Base-by-base conservation (phyloP, 2,113 vertebrate species). In the Hypomesus transpacificus region DNA sequence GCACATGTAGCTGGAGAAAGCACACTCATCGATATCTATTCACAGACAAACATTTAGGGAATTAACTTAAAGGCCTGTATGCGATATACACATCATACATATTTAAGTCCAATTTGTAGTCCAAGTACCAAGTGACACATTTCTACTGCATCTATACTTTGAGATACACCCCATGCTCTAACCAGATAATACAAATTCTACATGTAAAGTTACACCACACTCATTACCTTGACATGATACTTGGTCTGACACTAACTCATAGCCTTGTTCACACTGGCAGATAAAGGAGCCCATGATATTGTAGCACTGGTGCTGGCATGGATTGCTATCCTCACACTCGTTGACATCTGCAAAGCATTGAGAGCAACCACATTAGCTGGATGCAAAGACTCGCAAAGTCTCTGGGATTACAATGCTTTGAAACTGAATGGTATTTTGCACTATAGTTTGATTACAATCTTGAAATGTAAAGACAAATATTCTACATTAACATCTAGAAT, bases 231-330 rank as follows among this genome's bases (percentile, higher is more conserved):
- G 94, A 84, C 96, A 98, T 84, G 94, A 95, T 81, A 94, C 91
- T 69, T 92, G 86, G 85, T 97, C 94, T 34, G 90, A 91, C 77
- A 93, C 93, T 74, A 96, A 85, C 78, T 99, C 96, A 68, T 95
- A 97, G 56, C 96, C 96, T 78, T 94, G 94, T 51, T 96, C 94
- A 75, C 96, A 98, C 79, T 96, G 95, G 80, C 96, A 98, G 79
- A 97, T 90, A 90, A 94, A 97, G 58, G 96, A 97, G 64, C 96
- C 95, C 18, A 96, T 90, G 73, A 97, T 92, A 74, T 98, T 98
- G 87, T 94, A 96, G 88, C 96, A 98, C 76, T 95, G 93, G 65
- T 98, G 96, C 73, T 95, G 93, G 83, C 96, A 98, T 0, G 95
- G 94, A 80, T 92, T 95, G 81, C 92, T 92, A 82, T 90, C 89